Percentiles rank a stretch among this genome's conserved stretches.
Evolutionary conservation across 2,113 vertebrate species (phyloP).

Genomic region (Megaleporinus macrocephalus): DNA sequence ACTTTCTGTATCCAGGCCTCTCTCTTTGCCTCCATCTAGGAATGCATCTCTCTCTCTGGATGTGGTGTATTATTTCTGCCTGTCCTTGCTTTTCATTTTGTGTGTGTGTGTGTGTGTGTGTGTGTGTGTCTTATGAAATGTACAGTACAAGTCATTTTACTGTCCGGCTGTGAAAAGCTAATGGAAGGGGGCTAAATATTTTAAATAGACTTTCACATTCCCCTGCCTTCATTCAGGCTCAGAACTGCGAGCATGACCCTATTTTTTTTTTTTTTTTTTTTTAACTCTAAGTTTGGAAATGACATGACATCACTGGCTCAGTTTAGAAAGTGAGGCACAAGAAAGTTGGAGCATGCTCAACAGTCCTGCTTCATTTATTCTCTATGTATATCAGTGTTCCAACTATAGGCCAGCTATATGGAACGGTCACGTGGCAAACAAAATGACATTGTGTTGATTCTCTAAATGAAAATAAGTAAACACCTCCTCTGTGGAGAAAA

Average conservation of each 20-base stretch:
- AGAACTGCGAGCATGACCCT: slow-evolving; percentile 74
- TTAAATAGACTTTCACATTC: slow-evolving; percentile 67
- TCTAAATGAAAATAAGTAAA: no score
- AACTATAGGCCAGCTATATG: not conserved
- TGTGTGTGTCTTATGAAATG: slow-evolving; percentile 52
- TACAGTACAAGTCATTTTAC: slow-evolving; percentile 69
- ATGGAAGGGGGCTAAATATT: slow-evolving; percentile 80
- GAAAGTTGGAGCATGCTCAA: slow-evolving; percentile 11
- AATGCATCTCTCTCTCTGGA: slow-evolving; percentile 27
- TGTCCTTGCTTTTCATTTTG: slow-evolving; percentile 22
- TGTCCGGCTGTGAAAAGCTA: slow-evolving; percentile 68
- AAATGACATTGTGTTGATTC: no score
- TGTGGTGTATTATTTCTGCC: slow-evolving; percentile 4
- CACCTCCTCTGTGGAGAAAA: no score
- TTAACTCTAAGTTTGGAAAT: slow-evolving; percentile 67
- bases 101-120: not conserved
- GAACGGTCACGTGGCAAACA: no score
- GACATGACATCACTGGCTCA: slow-evolving; percentile 74
- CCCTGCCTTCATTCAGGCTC: slow-evolving; percentile 58
- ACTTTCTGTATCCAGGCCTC: not conserved
- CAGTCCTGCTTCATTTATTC: not conserved
- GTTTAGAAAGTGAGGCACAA: slow-evolving; percentile 50
- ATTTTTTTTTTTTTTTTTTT: no score
- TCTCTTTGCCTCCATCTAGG: not conserved
- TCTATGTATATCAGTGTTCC: not conserved